Evolutionary conservation across 2,113 vertebrate genomes (phyloP).

Genomic region (Muscicapa adusta): DNA sequence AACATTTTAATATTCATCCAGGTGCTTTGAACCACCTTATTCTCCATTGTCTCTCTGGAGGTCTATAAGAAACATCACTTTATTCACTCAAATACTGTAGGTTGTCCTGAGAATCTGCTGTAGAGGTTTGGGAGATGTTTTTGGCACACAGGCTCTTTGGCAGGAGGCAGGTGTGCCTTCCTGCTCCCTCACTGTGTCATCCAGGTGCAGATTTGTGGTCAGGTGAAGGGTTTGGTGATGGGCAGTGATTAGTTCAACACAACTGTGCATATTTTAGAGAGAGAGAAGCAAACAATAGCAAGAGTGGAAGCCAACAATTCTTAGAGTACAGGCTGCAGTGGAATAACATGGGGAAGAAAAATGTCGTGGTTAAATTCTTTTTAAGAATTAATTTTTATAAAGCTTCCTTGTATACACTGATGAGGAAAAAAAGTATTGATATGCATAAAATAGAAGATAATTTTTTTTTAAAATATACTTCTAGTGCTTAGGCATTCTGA

Average conservation of each 20-base stretch:
- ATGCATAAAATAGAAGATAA: neutral
- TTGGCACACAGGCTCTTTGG: neutral
- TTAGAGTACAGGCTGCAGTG: neutral
- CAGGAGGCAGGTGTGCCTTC: neutral
- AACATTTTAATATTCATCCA: neutral
- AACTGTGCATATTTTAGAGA: fast-evolving
- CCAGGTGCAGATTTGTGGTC: neutral
- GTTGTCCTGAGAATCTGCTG: neutral
- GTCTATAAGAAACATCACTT: neutral
- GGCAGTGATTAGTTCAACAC: neutral
- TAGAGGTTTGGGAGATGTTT: neutral
- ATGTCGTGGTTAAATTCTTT: neutral
- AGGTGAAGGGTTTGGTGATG: neutral
- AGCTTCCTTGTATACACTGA: neutral
- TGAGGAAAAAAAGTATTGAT: neutral
- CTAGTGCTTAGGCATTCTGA: neutral
- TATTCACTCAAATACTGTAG: neutral
- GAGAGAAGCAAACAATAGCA: neutral
- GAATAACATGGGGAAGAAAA: neutral
- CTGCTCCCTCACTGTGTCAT: fast-evolving
- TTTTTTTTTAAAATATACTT: neutral
- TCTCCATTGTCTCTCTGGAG: neutral
- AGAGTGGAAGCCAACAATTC: neutral
- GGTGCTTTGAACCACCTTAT: neutral
- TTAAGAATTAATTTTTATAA: neutral